A percentile compares a stretch with the other conserved stretches of the same genome.
Evolutionary conservation across 2,797 vertebrate genomes (phyloP).

Genomic region (Hirundo rustica): DNA sequence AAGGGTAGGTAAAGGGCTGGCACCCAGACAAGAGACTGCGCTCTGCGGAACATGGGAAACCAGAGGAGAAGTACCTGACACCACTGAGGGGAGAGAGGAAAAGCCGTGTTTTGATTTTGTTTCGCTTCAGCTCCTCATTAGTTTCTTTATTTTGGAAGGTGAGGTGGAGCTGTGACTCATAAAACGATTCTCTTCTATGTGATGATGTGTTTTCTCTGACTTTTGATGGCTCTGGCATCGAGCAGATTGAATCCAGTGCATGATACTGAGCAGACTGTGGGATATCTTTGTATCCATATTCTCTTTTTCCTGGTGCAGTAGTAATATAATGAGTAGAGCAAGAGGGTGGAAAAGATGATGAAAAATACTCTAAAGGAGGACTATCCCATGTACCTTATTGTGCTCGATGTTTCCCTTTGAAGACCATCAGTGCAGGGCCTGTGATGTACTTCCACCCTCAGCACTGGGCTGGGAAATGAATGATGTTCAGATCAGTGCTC

Average conservation of each 20-base stretch:
- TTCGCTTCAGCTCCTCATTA: not conserved
- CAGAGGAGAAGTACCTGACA: not conserved
- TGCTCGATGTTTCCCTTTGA: not conserved
- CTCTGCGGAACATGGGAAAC: not conserved
- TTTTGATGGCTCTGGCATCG: not conserved
- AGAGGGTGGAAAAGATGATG: not conserved
- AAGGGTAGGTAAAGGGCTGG: not conserved
- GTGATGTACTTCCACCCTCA: not conserved
- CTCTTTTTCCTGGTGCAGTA: not conserved
- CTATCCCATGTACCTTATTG: not conserved
- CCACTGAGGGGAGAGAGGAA: not conserved
- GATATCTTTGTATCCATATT: not conserved
- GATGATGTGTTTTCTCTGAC: not conserved
- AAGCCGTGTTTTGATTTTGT: not conserved
- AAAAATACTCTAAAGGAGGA: not conserved
- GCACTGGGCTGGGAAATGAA: not conserved
- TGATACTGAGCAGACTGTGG: not conserved
- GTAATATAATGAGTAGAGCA: not conserved
- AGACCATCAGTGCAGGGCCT: not conserved
- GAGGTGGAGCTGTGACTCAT: not conserved
- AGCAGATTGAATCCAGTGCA: not conserved
- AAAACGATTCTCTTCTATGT: not conserved
- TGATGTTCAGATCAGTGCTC: not conserved
- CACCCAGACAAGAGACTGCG: not conserved
- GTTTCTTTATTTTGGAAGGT: not conserved